Conservation (phyloP, 2,888 invertebrate genomes). For the Cremastinae sp. region DNA sequence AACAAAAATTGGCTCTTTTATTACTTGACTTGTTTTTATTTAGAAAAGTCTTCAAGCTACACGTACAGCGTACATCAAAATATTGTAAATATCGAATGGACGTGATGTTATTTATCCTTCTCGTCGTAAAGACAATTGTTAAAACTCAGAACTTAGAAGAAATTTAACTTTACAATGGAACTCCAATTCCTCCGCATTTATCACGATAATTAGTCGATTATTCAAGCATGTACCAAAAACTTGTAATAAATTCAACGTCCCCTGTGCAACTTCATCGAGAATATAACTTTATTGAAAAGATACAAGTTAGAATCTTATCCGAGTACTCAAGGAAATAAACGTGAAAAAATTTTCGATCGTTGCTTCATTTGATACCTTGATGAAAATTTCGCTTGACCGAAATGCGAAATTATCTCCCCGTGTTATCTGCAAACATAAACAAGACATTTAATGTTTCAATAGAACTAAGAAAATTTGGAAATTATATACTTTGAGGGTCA, state of each 20-base stretch:
- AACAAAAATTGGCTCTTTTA: background rate
- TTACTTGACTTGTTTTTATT: background rate
- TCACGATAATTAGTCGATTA: conserved; percentile 43
- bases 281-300: conserved; percentile 43
- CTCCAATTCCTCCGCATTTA: conserved; percentile 35
- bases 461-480: too few relatives aligned
- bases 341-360: background rate
- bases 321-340: background rate
- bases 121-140: conserved; percentile 5
- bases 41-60: background rate
- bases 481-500: too few relatives aligned
- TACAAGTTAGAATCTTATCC: background rate
- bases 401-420: too few relatives aligned
- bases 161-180: background rate
- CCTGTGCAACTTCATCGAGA: conserved; percentile 31
- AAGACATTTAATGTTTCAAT: conserved; percentile 31
- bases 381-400: too few relatives aligned
- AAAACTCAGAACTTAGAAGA: conserved; percentile 1
- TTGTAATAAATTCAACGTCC: conserved; percentile 57
- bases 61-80: background rate
- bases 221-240: conserved; percentile 64
- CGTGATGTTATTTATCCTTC: background rate
- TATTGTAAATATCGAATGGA: conserved; percentile 36
- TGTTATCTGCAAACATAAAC: conserved; percentile 3
- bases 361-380: too few relatives aligned